phyloP scores from a whole-genome alignment of 2,797 vertebrate species.

The Ataeniobius toweri region DNA sequence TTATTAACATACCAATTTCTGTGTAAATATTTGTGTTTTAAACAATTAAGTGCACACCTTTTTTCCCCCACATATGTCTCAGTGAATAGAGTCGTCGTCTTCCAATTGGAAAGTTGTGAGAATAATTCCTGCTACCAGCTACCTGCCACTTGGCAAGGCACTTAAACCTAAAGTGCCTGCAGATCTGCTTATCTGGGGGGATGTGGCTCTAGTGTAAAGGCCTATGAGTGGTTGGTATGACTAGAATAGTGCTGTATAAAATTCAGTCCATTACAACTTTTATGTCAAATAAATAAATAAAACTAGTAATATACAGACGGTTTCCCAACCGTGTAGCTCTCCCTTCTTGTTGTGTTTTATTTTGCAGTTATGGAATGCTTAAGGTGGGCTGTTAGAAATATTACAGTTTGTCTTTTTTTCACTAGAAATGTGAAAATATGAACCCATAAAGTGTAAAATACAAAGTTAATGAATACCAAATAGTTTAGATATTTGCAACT shows the following conservation, averaged over 20 bases:
- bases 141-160: background rate
- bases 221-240: background rate
- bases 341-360: background rate
- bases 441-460: background rate
- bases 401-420: no score
- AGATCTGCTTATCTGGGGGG: background rate
- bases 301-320: background rate
- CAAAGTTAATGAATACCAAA: background rate
- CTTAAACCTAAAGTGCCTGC: background rate
- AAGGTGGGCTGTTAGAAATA: background rate
- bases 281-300: background rate
- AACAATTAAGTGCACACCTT: no score
- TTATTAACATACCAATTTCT: no score
- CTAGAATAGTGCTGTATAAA: background rate
- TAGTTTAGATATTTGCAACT: background rate
- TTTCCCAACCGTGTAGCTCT: background rate
- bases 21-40: no score
- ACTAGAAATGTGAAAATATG: background rate
- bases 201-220: background rate
- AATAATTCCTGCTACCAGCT: background rate
- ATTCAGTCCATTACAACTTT: background rate
- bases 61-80: no score
- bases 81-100: no score
- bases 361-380: background rate
- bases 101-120: background rate